Base-by-base conservation (phyloP, 1,140 invertebrate genomes). In the Philopotamus ludificatus region DNA sequence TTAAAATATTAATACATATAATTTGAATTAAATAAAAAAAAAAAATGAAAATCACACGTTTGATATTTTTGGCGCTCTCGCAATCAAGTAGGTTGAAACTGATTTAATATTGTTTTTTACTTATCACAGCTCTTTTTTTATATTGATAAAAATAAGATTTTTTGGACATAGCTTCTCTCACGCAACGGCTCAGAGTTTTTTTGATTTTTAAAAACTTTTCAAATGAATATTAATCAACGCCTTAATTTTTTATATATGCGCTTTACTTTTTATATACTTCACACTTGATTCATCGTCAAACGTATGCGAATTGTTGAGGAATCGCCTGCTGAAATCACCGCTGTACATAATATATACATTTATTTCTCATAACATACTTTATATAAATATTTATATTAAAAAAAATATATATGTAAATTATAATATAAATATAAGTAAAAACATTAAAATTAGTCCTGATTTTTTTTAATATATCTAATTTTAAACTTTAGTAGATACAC, bases 41-140 rank as follows among this genome's bases (percentile, higher is more conserved):
- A 47, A 16, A 47, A 47, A 47, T 20, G 18, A 15, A 47, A 47
- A 47, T 15, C 18, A 12, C 18, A 47, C 44, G n/a, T 47, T 47
- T 47, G 44, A 47, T 47, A 34, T 47, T 47, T 47, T 47, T 47
- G 44, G 44, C 44, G 44, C 44, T 47, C 44, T 20, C 44, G 44
- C 44, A 47, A n/a, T 47, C 44, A 47, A 47, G 44, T 47, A 47
- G 44, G 44, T 47, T 47, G 44, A 47, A 47, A 47, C 15, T 34
- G 18, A 47, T 12, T 47, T 20, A 47, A 47, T 47, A 47, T 47
- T 47, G 4, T 47, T 47, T 15, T 15, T 9, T 47, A 47, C 4
- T 9, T 47, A 47, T 47, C 18, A 47, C 18, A 4, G 10, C 18
- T 47, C 10, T 9, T 47, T 47, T 20, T 47, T 47, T 47, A 9